These are phyloP conservation scores for Sinodicranocentrus sp. DNA, from an alignment of 2,888 invertebrate genomes.

Conservation along the genomic window DNA sequence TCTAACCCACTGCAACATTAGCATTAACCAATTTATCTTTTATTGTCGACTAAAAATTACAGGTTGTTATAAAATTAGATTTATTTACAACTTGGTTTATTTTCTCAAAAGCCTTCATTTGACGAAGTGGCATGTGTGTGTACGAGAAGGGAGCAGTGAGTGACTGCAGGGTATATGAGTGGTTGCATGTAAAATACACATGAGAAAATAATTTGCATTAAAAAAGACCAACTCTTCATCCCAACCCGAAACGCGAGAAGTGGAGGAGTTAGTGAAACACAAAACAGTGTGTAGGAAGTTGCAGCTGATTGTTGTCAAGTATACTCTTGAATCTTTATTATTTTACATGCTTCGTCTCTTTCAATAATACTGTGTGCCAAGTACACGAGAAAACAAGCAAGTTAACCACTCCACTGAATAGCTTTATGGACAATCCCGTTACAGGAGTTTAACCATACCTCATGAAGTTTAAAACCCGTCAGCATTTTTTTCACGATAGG, in stretches of 20 bases:
- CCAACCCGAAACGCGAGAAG: not conserved
- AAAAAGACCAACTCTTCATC: not conserved
- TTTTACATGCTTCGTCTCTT: conserved; percentile 24
- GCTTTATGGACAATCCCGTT: conserved; percentile 36
- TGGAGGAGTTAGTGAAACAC: not conserved
- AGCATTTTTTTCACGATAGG: not conserved
- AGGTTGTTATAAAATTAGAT: too few relatives aligned
- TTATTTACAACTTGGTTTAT: too few relatives aligned
- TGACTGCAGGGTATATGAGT: too few relatives aligned
- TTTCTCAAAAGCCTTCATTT: too few relatives aligned
- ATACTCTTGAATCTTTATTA: conserved; percentile 25
- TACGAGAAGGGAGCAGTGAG: too few relatives aligned
- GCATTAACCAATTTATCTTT: too few relatives aligned
- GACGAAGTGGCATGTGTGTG: too few relatives aligned
- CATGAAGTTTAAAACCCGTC: conserved; percentile 11
- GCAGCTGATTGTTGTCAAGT: conserved; percentile 1
- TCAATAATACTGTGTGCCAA: conserved; percentile 7
- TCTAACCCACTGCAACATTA: too few relatives aligned
- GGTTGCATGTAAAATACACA: too few relatives aligned
- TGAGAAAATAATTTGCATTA: not conserved
- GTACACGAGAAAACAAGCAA: not conserved
- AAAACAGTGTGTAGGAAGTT: conserved; percentile 19
- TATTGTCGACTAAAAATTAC: too few relatives aligned
- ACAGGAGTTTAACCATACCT: conserved; percentile 11
- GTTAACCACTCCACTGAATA: conserved; percentile 4